These are phyloP conservation scores for Globia sparganii DNA, from an alignment of 2,888 invertebrate species.

Conservation along the genomic window DNA sequence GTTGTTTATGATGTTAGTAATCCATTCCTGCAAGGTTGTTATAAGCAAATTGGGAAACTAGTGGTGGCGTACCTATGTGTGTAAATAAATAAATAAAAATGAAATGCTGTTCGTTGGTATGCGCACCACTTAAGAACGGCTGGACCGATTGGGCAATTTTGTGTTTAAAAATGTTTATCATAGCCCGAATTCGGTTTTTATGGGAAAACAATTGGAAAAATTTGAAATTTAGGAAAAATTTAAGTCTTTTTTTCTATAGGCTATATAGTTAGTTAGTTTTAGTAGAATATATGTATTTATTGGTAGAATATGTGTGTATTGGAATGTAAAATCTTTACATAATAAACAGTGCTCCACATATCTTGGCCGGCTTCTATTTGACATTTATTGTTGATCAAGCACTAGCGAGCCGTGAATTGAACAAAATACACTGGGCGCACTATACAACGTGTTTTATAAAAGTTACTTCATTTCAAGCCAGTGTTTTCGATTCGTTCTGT, in stretches of 20 bases:
- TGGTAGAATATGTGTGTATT: neutral
- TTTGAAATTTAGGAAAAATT: too few relatives aligned
- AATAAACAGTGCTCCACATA: neutral
- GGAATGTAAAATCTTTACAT: neutral
- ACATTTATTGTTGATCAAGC: neutral
- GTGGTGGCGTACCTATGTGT: neutral
- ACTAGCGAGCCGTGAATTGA: neutral
- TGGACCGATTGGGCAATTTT: neutral
- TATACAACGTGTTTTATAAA: neutral
- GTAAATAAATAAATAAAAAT: neutral
- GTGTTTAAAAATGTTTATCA: neutral
- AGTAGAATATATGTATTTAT: neutral
- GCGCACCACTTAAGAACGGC: neutral
- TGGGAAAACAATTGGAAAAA: too few relatives aligned
- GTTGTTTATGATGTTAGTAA: neutral
- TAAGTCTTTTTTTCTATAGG: too few relatives aligned
- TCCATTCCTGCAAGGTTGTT: neutral
- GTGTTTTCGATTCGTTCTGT: slow-evolving; percentile 32
- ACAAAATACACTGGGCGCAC: neutral
- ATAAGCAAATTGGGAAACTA: neutral
- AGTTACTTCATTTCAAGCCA: slow-evolving; percentile 30
- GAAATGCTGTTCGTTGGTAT: neutral
- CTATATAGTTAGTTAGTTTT: neutral
- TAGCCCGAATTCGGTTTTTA: too few relatives aligned
- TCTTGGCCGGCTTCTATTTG: neutral